Conservation (phyloP, 2,797 vertebrate species). For the Phrynocephalus vlangalii region DNA sequence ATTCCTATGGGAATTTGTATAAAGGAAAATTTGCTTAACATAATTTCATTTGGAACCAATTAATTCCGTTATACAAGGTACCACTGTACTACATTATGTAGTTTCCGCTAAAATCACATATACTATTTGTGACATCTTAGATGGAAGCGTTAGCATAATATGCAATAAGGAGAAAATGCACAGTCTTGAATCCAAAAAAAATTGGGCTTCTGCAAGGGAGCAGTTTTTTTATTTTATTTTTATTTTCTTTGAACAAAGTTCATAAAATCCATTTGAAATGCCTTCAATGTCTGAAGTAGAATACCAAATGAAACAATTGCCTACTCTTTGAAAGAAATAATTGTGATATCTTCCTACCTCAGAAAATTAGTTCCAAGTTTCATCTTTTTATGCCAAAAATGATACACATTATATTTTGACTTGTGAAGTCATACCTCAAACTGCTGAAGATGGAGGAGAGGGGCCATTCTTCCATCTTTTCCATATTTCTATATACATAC, state of each 20-base stretch:
- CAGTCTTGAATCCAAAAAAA: neutral
- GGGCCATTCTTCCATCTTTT: neutral
- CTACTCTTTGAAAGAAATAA: neutral
- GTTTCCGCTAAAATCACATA: slow-evolving; percentile 12
- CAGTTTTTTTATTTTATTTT: neutral
- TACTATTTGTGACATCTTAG: slow-evolving; percentile 6
- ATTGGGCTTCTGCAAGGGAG: neutral
- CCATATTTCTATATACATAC: neutral
- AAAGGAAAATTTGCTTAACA: too few relatives aligned
- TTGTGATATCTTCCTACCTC: neutral
- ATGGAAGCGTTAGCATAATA: slow-evolving; percentile 8
- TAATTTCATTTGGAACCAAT: too few relatives aligned
- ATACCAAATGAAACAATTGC: neutral
- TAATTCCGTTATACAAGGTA: too few relatives aligned
- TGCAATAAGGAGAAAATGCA: neutral
- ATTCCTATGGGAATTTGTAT: too few relatives aligned
- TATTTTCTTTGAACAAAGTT: neutral
- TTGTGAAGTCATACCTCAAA: neutral
- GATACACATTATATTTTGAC: neutral
- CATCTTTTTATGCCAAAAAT: neutral
- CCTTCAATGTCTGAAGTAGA: neutral
- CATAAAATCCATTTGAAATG: neutral
- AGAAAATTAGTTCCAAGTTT: neutral
- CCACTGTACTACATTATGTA: neutral
- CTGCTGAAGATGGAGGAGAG: neutral